These are phyloP conservation scores for Drosophila setosimentum DNA, from an alignment of 2,888 invertebrate genomes.

Conservation along the genomic window DNA sequence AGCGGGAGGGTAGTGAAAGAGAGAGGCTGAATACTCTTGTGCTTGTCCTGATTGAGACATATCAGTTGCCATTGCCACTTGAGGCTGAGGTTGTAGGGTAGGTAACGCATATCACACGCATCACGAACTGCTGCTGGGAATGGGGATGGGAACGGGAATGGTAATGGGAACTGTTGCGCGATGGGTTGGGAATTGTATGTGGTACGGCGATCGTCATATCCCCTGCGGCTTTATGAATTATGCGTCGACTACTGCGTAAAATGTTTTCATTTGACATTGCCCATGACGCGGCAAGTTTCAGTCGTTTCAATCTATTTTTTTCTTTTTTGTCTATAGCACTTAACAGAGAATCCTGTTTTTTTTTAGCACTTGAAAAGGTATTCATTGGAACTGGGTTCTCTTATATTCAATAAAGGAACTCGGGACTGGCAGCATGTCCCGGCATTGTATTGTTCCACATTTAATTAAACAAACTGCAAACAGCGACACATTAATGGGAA, in stretches of 20 bases:
- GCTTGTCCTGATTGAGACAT: conserved; percentile 68
- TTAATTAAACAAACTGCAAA: conserved; percentile 76
- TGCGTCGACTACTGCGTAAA: conserved; percentile 66
- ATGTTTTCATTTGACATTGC: conserved; percentile 58
- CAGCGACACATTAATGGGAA: conserved; percentile 53
- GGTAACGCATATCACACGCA: conserved; percentile 59
- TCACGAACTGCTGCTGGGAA: conserved; percentile 8
- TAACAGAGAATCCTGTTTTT: conserved; percentile 42
- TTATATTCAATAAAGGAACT: conserved; percentile 51
- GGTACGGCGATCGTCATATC: conserved; percentile 47
- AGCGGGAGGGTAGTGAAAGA: background rate
- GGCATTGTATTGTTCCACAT: conserved; percentile 59
- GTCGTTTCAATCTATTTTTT: conserved; percentile 7
- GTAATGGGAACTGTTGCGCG: conserved; percentile 3
- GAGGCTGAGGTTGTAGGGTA: conserved; percentile 53
- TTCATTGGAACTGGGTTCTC: conserved; percentile 47
- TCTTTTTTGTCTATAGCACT: conserved; percentile 7
- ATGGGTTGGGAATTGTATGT: conserved; percentile 7
- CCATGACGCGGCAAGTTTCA: conserved; percentile 51
- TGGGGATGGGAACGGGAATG: background rate
- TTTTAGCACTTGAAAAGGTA: conserved; percentile 69
- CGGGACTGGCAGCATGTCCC: conserved; percentile 15
- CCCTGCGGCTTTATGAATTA: conserved; percentile 75
- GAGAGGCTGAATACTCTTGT: background rate
- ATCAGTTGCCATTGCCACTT: conserved; percentile 68